Evolutionary conservation across 2,888 invertebrate genomes (phyloP), one percentile per base, ranked within the genome.

Genomic region (Parnassius apollo): DNA sequence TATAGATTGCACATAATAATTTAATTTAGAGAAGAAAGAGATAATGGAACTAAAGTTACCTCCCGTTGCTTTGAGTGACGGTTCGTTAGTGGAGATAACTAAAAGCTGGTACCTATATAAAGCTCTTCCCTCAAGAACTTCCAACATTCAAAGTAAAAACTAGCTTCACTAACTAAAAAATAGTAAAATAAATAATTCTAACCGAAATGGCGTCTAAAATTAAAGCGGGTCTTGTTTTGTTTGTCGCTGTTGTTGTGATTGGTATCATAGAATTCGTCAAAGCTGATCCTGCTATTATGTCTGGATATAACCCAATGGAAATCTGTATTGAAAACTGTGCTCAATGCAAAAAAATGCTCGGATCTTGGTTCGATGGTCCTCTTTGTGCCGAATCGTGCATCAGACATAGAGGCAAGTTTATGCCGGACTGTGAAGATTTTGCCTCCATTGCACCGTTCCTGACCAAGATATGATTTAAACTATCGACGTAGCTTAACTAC

Each of bases 261-360:
- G 18, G n/a, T 2, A 48, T 45, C 9, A 9, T 62, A 8, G 12
- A 46, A 9, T 44, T 25, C 13, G 56, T 56, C n/a, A 13, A 13
- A 48, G 42, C 57, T 2, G 48, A 54, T 11, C 62, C 62, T 13
- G 52, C 62, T 25, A 57, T 62, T 11, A 3, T 49, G 2, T 7
- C 49, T 56, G 88, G 91, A 66, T 92, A 92, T 77, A 93, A 93
- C 70, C 81, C 86, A 1, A 81, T 93, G 75, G 95, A 95, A 67
- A 93, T 95, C 57, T 96, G 96, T 85, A 94, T 96, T 66, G 94
- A 96, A 71, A 97, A 97, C 85, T 97, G 97, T 79, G 96, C 96
- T 0, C 97, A 96, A 77, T 97, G 97, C 86, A 96, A 96, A 85
- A 96, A 95, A 82, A 96, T 96, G 95, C 95, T 95, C 70, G 96